Base-by-base conservation (phyloP, 2,888 invertebrate species). In the Papilio protenor region DNA sequence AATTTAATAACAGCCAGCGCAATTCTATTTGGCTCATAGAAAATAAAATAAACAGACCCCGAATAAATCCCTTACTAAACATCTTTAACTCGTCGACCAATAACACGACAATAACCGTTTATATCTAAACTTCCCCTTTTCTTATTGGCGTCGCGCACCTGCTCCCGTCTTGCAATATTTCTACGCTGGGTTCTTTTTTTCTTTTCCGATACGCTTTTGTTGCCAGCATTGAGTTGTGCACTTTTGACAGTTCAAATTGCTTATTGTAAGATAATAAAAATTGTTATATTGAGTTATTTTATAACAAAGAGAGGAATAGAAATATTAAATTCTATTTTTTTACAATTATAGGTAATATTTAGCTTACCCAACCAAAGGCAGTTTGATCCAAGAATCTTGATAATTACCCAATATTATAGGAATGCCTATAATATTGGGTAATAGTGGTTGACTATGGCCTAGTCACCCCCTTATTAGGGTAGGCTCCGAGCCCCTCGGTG, bases 111-210 rank as follows among this genome's bases (percentile, higher is more conserved):
- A 88, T 87, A 86, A 84, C 82, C 84, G 81, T 89, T 85, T 84
- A 84, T 86, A 81, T 82, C 80, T 80, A 79, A 72, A 79, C 81
- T 80, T 75, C 76, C 69, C 59, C 72, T 57, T 82, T 82, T 85
- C 85, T 87, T 89, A 89, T 89, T 89, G 87, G 84, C 83, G 81
- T 81, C 83, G 84, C 84, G 85, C 92, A 92, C 92, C 92, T 92
- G 92, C 89, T 89, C 81, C 84, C 87, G 83, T 88, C 81, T 80
- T 81, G 91, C 85, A 87, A 92, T 92, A 91, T 90, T 87, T 91
- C 89, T 87, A 83, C 84, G 85, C 84, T 49, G 86, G 86, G 84
- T 83, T 82, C 23, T 27, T 83, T 83, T 85, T 84, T 85, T 85
- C 82, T 85, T 84, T 81, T 82, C 78, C 76, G 79, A 80, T 83